phyloP scores from a whole-genome alignment of 1,140 invertebrate genomes.

The Drosophila aff. region DNA sequence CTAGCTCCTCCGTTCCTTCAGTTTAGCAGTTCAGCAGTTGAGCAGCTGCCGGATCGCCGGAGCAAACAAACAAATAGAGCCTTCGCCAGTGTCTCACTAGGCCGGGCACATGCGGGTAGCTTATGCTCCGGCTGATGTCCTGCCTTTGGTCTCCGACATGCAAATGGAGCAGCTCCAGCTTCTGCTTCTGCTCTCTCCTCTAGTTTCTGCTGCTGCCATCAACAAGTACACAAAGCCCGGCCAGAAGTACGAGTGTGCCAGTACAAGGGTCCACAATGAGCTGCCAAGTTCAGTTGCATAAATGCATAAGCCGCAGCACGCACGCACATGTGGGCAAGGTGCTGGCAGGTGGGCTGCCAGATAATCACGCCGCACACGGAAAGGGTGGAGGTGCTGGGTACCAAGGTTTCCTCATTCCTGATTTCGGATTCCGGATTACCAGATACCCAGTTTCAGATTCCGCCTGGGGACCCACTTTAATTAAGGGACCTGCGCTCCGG shows the following conservation, averaged over 20 bases:
- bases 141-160: slow-evolving; percentile 23
- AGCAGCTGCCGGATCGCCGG: slow-evolving; percentile 17
- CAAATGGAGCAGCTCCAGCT: slow-evolving; percentile 48
- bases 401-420: not conserved
- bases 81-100: slow-evolving; percentile 44
- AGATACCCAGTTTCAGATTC: slow-evolving; percentile 6
- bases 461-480: slow-evolving; percentile 52
- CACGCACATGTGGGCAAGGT: slow-evolving; percentile 36
- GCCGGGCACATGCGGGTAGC: slow-evolving; percentile 43
- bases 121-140: slow-evolving; percentile 35
- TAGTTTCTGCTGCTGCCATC: slow-evolving; percentile 9
- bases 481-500: slow-evolving; percentile 47
- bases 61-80: slow-evolving; percentile 55
- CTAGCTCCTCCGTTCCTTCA: not conserved
- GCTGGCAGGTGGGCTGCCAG: slow-evolving; percentile 29
- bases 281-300: slow-evolving; percentile 72
- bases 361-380: slow-evolving; percentile 51
- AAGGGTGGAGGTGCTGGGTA: slow-evolving; percentile 20
- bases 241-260: slow-evolving; percentile 10
- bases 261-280: slow-evolving; percentile 45
- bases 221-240: slow-evolving; percentile 57
- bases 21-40: slow-evolving; percentile 28
- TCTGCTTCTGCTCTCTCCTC: not conserved
- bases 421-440: slow-evolving; percentile 4
- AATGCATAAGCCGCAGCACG: slow-evolving; percentile 62